Evolutionary conservation across 2,113 vertebrate species (phyloP), one percentile per base, ranked within the genome.

Genomic region (Pica pica): DNA sequence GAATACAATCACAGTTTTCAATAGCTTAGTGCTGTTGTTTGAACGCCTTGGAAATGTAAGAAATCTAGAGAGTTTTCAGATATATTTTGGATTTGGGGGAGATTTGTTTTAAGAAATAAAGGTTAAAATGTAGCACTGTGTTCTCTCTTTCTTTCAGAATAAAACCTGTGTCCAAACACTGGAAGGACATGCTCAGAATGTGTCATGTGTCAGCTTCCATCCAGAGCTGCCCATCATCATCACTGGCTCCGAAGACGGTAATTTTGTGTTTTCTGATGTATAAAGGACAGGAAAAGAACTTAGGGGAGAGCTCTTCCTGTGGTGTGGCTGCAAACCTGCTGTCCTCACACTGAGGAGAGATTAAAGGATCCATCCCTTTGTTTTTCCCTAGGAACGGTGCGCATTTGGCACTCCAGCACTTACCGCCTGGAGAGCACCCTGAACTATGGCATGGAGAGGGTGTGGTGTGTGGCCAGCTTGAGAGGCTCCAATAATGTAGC

Each of bases 391-490:
- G 99, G 99, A 70, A 99, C 99, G 0, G 99, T 99, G 57, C 98
- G 99, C 16, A 99, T 99, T 85, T 99, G 99, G 99, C 99, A 99
- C 94, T 99, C 99, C 0, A 99, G 99, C 94, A 99, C 99, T 2
- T 99, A 99, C 65, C 99, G 99, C 15, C 98, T 99, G 86, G 99
- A 99, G 90, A 99, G 99, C 92, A 99, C 99, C 2, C 96, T 99
- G 73, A 99, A 99, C 97, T 99, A 99, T 0, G 99, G 99, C 76
- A 99, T 99, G 99, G 99, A 99, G 97, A 97, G 99, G 16, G 99
- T 99, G 56, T 99, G 99, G 99, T 99, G 99, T 81, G 99, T 99
- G 90, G 99, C 98, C 24, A 99, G 99, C 84, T 97, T 99, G 9
- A 98, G 99, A 49, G 99, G 99, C 42, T 99, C 99, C 97, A 99